Evolutionary conservation across 2,113 vertebrate genomes (phyloP).

Genomic region (Chloropsis hardwickii): DNA sequence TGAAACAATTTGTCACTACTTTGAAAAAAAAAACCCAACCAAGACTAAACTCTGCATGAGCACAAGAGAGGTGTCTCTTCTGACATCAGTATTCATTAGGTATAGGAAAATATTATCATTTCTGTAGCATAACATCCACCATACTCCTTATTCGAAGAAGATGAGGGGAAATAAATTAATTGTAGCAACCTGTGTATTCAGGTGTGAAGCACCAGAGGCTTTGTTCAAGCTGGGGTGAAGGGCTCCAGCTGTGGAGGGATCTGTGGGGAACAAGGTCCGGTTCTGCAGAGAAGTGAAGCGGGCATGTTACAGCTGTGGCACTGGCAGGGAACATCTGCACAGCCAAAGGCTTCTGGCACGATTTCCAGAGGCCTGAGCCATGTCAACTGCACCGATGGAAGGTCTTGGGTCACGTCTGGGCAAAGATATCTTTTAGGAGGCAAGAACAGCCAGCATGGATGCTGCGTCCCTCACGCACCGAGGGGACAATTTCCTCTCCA

Average conservation of each 20-base stretch:
- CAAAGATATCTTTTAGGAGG: background rate
- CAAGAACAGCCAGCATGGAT: background rate
- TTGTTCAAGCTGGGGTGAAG: background rate
- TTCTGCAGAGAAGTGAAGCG: background rate
- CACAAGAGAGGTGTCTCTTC: background rate
- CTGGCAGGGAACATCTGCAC: background rate
- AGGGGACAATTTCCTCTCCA: constrained; percentile 6
- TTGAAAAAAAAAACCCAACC: background rate
- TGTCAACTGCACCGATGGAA: accelerated
- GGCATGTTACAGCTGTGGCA: background rate
- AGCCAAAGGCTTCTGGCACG: background rate
- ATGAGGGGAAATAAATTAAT: background rate
- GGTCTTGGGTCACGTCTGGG: background rate
- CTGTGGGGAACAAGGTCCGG: background rate
- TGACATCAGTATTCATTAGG: background rate
- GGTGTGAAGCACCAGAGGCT: background rate
- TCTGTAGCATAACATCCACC: background rate
- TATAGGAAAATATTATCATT: background rate
- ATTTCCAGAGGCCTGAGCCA: background rate
- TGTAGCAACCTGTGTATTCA: background rate
- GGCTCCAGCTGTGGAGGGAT: background rate
- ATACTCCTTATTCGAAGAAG: background rate
- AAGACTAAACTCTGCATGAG: background rate
- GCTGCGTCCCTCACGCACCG: background rate
- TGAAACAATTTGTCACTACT: background rate